Evolutionary conservation across 2,888 invertebrate species (phyloP).

Genomic region (Nemapogon koenigi): DNA sequence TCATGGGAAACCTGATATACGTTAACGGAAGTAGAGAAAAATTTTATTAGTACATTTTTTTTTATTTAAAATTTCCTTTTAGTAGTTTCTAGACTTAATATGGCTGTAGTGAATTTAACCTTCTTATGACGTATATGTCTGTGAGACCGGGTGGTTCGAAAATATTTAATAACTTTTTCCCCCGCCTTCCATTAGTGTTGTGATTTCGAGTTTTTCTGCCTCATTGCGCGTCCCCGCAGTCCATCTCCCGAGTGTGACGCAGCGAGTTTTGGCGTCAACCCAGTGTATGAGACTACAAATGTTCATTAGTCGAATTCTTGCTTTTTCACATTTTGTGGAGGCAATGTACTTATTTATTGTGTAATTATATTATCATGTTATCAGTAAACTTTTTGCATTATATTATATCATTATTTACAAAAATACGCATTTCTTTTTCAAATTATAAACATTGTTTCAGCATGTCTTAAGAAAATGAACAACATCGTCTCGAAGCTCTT

Average conservation of each 20-base stretch:
- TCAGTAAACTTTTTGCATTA: not conserved
- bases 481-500: too few relatives aligned
- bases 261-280: constrained; percentile 9
- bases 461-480: too few relatives aligned
- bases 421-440: not conserved
- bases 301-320: too few relatives aligned
- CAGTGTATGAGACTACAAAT: constrained; percentile 8
- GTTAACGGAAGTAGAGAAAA: too few relatives aligned
- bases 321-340: not conserved
- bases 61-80: too few relatives aligned
- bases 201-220: constrained; percentile 8
- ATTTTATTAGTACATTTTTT: too few relatives aligned
- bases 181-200: constrained; percentile 1
- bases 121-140: not conserved
- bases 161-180: not conserved
- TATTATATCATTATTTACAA: not conserved
- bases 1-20: too few relatives aligned
- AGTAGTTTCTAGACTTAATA: too few relatives aligned
- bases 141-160: not conserved
- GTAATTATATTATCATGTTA: not conserved
- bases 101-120: too few relatives aligned
- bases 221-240: constrained; percentile 7
- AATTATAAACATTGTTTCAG: too few relatives aligned
- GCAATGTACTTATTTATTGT: not conserved
- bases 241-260: not conserved